A percentile compares a stretch with the other conserved stretches of the same genome.
Evolutionary conservation across 2,113 vertebrate genomes (phyloP).

Genomic region (Onychorhynchus coronatus): DNA sequence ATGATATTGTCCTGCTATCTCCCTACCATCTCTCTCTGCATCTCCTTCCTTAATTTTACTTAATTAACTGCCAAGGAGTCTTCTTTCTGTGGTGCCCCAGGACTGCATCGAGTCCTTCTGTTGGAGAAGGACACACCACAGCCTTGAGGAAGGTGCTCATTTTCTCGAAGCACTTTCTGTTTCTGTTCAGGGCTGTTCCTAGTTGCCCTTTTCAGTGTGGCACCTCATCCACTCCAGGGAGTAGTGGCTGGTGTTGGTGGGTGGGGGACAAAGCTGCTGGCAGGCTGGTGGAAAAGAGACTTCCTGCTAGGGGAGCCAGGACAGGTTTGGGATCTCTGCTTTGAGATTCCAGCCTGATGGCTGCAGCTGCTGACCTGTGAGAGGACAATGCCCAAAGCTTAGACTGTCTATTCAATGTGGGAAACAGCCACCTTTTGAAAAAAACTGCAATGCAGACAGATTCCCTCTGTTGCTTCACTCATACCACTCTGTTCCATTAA

Average conservation of each 20-base stretch:
- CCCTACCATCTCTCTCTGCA: not conserved
- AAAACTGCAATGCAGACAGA: not conserved
- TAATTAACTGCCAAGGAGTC: not conserved
- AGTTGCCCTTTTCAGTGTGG: not conserved
- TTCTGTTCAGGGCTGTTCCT: rapidly evolving
- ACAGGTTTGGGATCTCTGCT: not conserved
- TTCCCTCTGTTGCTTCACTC: not conserved
- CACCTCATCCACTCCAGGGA: not conserved
- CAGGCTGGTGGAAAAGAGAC: not conserved
- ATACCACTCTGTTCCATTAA: not conserved
- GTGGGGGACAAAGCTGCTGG: not conserved
- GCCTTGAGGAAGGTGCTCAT: not conserved
- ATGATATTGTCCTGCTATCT: not conserved
- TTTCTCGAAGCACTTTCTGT: not conserved
- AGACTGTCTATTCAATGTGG: not conserved
- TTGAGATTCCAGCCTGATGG: not conserved
- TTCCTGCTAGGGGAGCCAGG: not conserved
- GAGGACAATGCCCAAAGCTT: not conserved
- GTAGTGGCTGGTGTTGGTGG: not conserved
- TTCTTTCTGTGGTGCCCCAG: not conserved
- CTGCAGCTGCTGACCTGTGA: not conserved
- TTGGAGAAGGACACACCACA: not conserved
- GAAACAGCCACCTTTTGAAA: not conserved
- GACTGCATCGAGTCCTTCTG: not conserved
- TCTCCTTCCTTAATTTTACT: not conserved